Evolutionary conservation across 2,113 vertebrate genomes (phyloP), one percentile per base, ranked within the genome.

Genomic region (cat (Felis catus)): DNA sequence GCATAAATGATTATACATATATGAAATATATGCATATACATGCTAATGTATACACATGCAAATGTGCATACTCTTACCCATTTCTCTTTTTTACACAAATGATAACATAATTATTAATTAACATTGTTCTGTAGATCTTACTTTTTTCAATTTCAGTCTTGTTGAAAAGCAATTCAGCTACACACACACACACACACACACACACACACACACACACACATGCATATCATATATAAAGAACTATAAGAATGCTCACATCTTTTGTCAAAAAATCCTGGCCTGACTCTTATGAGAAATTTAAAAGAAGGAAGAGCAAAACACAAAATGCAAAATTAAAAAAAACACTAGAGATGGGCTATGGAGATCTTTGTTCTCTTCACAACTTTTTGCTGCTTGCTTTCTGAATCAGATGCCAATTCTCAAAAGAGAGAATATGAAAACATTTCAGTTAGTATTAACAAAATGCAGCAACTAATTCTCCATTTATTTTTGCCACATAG

Each of bases 71-170:
- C 78, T 90, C 41, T 82, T 70, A 89, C 51, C 27, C 58, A 71
- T 82, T 92, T 92, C n/a, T 68, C 27, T 94, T 91, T 91, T 92
- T 65, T 68, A 81, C 16, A 95, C 19, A 86, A 48, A 80, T 65
- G 45, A 79, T 84, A 68, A 29, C 29, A 83, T 51, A 80, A 73
- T 45, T 89, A 83, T 82, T 94, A 36, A 80, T 1, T 95, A 45
- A 88, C 0, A 95, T 1, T 85, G 27, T 45, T 80, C 55, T 63
- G 7, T 16, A 88, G 13, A 84, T 85, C 41, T 91, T 63, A 23
- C 19, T 92, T 97, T 73, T 94, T 96, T 68, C 81, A 83, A 93
- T 95, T 91, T 94, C 19, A 48, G 39, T 70, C 41, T 51, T 97
- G 95, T 86, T 48, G 33, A 89, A 96, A 85, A 84, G 65, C 6